Conservation (phyloP, 2,797 vertebrate genomes). For the Myotis findleyi region DNA sequence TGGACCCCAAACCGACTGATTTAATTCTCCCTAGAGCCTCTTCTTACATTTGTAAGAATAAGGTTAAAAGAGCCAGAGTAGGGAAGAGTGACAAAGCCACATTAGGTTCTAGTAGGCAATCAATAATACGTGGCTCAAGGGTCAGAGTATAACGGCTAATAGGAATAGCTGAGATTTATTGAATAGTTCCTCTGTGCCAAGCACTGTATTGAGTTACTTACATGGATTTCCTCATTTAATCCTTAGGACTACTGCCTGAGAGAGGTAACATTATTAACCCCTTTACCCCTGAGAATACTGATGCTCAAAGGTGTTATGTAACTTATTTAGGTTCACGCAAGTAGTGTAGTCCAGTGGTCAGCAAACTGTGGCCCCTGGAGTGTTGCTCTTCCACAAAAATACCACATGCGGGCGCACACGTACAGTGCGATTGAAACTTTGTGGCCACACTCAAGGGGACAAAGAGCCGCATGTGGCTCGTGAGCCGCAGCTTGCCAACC, state of each 20-base stretch:
- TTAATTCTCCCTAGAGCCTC: neutral
- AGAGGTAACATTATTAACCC: neutral
- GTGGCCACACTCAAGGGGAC: no score
- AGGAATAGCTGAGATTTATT: neutral
- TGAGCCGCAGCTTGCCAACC: no score
- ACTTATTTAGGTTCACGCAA: neutral
- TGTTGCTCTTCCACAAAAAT: no score
- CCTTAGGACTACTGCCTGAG: neutral
- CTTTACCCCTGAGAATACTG: neutral
- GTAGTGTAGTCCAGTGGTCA: no score
- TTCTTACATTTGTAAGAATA: neutral
- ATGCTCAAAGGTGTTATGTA: neutral
- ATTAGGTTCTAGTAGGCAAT: neutral
- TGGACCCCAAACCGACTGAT: neutral
- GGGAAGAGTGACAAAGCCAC: neutral
- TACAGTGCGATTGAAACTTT: no score
- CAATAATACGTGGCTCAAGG: neutral
- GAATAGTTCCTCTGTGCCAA: neutral
- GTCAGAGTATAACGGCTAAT: neutral
- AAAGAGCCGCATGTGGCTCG: no score
- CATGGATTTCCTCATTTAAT: neutral
- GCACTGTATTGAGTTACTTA: neutral
- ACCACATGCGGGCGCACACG: no score
- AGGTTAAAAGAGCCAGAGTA: neutral
- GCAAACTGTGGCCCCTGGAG: no score